Conservation (phyloP, 2,113 vertebrate species). For the Hyperoodon ampullatus region DNA sequence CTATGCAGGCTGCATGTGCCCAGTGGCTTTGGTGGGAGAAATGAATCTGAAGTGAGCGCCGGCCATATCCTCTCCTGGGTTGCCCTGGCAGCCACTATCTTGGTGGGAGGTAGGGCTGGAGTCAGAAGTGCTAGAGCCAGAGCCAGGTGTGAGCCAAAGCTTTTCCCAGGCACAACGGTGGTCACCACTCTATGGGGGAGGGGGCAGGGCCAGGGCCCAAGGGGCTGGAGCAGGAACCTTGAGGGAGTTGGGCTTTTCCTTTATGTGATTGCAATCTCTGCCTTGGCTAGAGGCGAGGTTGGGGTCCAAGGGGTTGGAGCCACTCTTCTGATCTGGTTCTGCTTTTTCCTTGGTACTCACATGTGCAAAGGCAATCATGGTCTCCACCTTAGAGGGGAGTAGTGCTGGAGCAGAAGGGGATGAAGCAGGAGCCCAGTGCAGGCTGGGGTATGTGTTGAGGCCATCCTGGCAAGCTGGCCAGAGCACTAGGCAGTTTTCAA, state of each 20-base stretch:
- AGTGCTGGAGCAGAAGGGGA: neutral
- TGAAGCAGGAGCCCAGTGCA: neutral
- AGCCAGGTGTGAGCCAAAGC: neutral
- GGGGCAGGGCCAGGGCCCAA: neutral
- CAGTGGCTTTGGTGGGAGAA: neutral
- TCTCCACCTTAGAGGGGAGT: neutral
- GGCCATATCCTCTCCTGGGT: neutral
- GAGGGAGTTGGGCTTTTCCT: neutral
- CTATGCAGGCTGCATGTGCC: neutral
- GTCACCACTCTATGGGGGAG: neutral
- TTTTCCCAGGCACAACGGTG: neutral
- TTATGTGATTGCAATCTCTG: neutral
- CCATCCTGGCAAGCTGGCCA: neutral
- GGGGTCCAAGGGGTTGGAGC: neutral
- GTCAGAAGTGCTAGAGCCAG: neutral
- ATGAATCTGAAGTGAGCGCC: neutral
- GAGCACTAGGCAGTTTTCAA: neutral
- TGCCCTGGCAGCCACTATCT: neutral
- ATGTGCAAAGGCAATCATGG: neutral
- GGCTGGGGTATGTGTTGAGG: neutral
- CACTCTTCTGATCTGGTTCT: neutral
- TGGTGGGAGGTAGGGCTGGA: neutral
- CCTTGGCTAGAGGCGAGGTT: neutral
- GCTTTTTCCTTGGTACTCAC: neutral
- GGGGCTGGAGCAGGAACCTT: neutral